Percentiles rank a stretch among this genome's conserved stretches.
Conservation (phyloP, 2,113 vertebrate species). For the Sprattus sprattus region DNA sequence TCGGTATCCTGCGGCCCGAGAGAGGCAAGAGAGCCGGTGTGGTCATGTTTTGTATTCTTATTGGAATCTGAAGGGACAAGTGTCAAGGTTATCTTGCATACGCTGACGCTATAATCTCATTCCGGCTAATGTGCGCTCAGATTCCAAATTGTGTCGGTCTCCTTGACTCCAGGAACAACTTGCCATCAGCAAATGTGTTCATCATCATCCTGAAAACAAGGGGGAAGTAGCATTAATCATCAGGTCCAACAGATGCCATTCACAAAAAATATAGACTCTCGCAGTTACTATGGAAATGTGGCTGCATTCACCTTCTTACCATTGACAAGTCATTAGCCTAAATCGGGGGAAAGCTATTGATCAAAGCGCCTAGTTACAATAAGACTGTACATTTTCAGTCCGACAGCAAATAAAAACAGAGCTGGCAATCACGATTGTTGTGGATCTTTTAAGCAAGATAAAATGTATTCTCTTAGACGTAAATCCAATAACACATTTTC, state of each 20-base stretch:
- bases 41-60: constrained; percentile 76
- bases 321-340: no score
- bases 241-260: not conserved
- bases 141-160: constrained; percentile 40
- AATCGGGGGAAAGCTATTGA: no score
- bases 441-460: not conserved
- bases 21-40: constrained; percentile 93
- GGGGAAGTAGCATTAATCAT: not conserved
- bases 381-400: not conserved
- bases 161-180: constrained; percentile 46
- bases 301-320: constrained; percentile 38
- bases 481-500: not conserved
- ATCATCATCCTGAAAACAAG: constrained; percentile 60
- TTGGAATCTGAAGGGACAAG: constrained; percentile 43
- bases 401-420: not conserved
- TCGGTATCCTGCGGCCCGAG: constrained; percentile 90
- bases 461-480: not conserved
- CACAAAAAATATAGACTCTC: no score
- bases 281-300: not conserved
- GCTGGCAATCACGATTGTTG: not conserved
- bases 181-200: constrained; percentile 48
- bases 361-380: not conserved
- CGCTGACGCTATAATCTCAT: constrained; percentile 72
- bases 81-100: constrained; percentile 60
- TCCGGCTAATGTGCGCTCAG: constrained; percentile 46